phyloP scores from a whole-genome alignment of 1,140 invertebrate genomes.

The Habropoda laboriosa region DNA sequence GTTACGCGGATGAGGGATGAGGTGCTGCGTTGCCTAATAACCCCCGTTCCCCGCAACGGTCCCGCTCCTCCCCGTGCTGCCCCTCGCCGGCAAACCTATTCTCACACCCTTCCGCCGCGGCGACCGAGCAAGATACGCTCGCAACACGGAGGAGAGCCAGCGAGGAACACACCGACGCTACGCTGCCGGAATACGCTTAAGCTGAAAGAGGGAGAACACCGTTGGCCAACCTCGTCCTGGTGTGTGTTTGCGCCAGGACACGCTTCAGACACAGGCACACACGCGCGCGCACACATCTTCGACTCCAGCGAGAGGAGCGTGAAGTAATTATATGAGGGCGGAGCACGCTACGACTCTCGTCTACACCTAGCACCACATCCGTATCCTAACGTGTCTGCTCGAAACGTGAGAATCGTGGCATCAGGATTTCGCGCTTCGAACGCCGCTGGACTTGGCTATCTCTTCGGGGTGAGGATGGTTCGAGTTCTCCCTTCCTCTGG shows the following conservation, averaged over 20 bases:
- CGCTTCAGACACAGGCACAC: slow-evolving; percentile 19
- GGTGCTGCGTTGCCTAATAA: slow-evolving; percentile 81
- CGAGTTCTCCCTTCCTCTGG: too few species aligned
- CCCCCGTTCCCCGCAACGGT: slow-evolving; percentile 71
- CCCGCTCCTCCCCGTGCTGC: slow-evolving; percentile 64
- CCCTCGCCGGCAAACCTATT: slow-evolving; percentile 52
- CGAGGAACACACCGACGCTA: slow-evolving; percentile 54
- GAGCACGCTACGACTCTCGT: slow-evolving; percentile 69
- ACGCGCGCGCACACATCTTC: neutral
- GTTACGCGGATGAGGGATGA: slow-evolving; percentile 80
- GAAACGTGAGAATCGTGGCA: slow-evolving; percentile 57
- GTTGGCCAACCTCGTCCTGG: neutral
- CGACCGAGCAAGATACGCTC: slow-evolving; percentile 46
- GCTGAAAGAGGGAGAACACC: slow-evolving; percentile 22
- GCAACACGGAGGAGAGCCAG: slow-evolving; percentile 51
- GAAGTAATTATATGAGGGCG: slow-evolving; percentile 76
- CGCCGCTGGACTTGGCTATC: too few species aligned
- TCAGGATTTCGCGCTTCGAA: slow-evolving; percentile 50
- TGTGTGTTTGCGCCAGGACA: neutral
- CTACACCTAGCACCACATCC: slow-evolving; percentile 60
- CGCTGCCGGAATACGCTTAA: slow-evolving; percentile 56
- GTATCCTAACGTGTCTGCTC: slow-evolving; percentile 58
- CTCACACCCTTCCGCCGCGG: slow-evolving; percentile 41
- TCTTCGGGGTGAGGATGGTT: too few species aligned
- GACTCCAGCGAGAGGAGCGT: too few species aligned